Conservation (phyloP, 2,888 invertebrate species). For the Ashinkailepas kermadecensis region DNA sequence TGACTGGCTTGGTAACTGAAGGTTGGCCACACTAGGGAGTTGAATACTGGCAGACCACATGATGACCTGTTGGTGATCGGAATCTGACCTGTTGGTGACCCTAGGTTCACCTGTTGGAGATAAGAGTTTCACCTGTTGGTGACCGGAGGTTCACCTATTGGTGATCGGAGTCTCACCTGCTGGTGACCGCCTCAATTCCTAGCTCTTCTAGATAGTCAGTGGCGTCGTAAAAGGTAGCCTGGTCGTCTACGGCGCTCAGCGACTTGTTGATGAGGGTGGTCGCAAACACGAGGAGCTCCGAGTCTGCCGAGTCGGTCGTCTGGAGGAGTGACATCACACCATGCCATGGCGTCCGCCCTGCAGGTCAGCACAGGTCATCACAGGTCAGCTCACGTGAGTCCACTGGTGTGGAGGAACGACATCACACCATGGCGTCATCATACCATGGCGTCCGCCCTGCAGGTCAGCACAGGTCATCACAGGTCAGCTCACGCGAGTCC, state of each 20-base stretch:
- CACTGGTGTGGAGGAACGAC: too few species aligned
- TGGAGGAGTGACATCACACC: background rate
- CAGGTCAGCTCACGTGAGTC: background rate
- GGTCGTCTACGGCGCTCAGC: constrained; percentile 83
- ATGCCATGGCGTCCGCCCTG: constrained; percentile 27
- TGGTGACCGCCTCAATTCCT: constrained; percentile 74
- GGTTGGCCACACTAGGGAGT: too few species aligned
- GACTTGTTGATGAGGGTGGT: constrained; percentile 94
- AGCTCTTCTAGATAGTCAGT: constrained; percentile 92
- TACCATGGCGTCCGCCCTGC: background rate
- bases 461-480: background rate
- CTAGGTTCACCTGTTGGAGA: too few species aligned
- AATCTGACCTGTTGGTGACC: too few species aligned
- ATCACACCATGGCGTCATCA: background rate
- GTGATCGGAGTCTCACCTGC: too few species aligned
- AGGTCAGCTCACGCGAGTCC: background rate
- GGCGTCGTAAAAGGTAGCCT: constrained; percentile 95
- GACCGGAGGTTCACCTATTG: too few species aligned
- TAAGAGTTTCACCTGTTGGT: too few species aligned
- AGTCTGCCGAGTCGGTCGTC: constrained; percentile 61
- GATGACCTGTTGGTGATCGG: too few species aligned
- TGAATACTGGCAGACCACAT: too few species aligned
- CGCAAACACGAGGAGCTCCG: constrained; percentile 89
- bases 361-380: background rate
- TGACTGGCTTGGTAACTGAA: too few species aligned